phyloP scores from a whole-genome alignment of 30 jellyfish, hydroid and myxozoan genomes.

The Chironex yamaguchii region DNA sequence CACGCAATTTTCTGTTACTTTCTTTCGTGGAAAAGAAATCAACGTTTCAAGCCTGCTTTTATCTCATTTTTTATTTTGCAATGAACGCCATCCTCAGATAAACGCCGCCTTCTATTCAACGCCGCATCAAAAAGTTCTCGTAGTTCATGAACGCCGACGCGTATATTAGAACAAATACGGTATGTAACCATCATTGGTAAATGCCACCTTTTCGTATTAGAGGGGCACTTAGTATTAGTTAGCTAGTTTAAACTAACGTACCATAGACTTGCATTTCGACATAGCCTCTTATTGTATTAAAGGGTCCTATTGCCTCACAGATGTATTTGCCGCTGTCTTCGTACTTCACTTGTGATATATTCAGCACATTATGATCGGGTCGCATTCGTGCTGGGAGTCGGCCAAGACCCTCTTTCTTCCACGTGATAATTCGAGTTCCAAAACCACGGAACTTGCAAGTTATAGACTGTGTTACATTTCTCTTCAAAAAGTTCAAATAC shows the following conservation, averaged over 20 bases:
- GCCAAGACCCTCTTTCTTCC: conserved; percentile 75
- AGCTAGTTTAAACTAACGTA: no score
- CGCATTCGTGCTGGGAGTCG: conserved; percentile 78
- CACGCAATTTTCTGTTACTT: neutral
- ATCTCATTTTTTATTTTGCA: neutral
- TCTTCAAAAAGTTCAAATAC: conserved; percentile 14
- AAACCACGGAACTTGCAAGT: conserved; percentile 72
- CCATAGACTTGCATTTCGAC: conserved; percentile 70
- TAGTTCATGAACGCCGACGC: neutral
- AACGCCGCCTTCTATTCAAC: neutral
- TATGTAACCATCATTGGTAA: neutral
- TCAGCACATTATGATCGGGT: conserved; percentile 43
- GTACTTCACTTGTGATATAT: conserved; percentile 48
- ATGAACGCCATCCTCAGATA: neutral
- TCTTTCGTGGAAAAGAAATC: neutral
- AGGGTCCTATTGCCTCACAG: conserved; percentile 71
- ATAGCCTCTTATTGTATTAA: conserved; percentile 46
- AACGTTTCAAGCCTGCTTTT: neutral
- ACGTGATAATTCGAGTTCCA: conserved; percentile 60
- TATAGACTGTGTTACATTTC: conserved; percentile 51
- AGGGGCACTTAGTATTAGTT: neutral
- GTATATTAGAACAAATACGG: neutral
- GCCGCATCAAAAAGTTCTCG: neutral
- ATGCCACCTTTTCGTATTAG: no score
- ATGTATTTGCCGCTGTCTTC: conserved; percentile 77